Evolutionary conservation across 2,113 vertebrate species (phyloP).

Genomic region (Daboia siamensis): DNA sequence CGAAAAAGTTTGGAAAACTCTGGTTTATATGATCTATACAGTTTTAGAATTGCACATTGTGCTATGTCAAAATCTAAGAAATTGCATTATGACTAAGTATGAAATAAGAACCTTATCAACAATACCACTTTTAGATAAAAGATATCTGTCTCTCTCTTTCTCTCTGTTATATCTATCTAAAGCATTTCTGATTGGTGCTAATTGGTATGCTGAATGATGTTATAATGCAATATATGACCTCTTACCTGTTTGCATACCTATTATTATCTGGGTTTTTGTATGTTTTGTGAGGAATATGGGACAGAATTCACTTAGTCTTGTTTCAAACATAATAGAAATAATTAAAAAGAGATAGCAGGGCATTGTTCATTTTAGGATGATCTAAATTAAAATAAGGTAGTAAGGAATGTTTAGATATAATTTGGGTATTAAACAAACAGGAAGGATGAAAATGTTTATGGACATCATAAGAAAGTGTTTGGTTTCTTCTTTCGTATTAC

Average conservation of each 20-base stretch:
- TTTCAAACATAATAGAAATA: not conserved
- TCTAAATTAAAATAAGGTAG: not conserved
- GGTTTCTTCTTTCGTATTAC: not conserved
- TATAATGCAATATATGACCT: fast-evolving
- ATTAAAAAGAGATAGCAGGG: not conserved
- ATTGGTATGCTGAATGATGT: fast-evolving
- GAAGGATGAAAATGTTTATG: not conserved
- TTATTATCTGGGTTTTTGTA: not conserved
- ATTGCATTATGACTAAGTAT: not conserved
- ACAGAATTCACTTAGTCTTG: not conserved
- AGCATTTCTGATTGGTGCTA: not conserved
- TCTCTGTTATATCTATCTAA: not conserved
- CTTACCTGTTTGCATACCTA: fast-evolving
- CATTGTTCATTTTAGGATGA: not conserved
- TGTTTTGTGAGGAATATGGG: not conserved
- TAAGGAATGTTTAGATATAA: not conserved
- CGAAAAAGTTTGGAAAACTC: not conserved
- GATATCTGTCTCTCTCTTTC: not conserved
- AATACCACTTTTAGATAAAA: not conserved
- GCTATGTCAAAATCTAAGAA: not conserved
- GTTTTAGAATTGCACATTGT: not conserved
- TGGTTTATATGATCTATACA: not conserved
- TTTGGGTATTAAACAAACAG: not conserved
- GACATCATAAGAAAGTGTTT: not conserved
- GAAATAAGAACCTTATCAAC: not conserved